Conservation (phyloP, 1,140 invertebrate species). For the Lysiphlebus fabarum region DNA sequence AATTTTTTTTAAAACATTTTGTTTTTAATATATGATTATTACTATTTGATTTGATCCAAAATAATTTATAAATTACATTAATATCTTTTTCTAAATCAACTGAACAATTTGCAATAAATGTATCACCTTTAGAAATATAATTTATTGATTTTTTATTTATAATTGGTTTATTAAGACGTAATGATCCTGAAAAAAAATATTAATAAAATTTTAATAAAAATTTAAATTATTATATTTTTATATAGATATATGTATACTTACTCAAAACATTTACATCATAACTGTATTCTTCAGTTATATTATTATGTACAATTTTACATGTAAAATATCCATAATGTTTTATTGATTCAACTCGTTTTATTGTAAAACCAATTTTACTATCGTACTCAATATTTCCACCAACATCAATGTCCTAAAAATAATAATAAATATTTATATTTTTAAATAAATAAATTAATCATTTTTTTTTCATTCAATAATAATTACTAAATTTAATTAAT, state of each 20-base stretch:
- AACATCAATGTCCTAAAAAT: constrained; percentile 31
- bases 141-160: constrained; percentile 30
- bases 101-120: constrained; percentile 37
- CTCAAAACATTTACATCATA: constrained; percentile 47
- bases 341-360: constrained; percentile 49
- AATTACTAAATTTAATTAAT: constrained; percentile 23
- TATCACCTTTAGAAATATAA: constrained; percentile 37
- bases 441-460: too few relatives aligned
- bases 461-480: too few relatives aligned
- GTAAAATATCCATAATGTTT: constrained; percentile 45
- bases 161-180: constrained; percentile 27
- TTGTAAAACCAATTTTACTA: constrained; percentile 60
- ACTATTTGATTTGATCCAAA: background rate
- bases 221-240: background rate
- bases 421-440: background rate
- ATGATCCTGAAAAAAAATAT: constrained; percentile 22
- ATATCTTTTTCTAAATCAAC: constrained; percentile 27
- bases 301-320: constrained; percentile 50
- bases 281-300: constrained; percentile 27
- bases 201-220: background rate
- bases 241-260: constrained; percentile 42
- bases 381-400: constrained; percentile 52
- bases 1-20: constrained; percentile 25
- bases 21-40: background rate
- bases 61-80: constrained; percentile 14